Conservation (phyloP, 2,113 vertebrate species). For the Mus pahari region DNA sequence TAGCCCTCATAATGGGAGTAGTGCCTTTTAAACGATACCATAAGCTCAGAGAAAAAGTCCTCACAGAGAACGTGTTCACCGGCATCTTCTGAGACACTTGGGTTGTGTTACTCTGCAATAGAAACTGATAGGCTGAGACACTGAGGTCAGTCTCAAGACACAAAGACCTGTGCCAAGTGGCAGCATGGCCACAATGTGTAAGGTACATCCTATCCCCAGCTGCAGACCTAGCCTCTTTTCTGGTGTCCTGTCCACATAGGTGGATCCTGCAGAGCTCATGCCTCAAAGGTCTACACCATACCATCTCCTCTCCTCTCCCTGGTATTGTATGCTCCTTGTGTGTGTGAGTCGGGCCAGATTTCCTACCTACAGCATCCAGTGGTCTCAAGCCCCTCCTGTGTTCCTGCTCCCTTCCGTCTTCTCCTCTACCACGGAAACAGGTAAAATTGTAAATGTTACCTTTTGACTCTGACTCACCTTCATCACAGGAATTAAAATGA, state of each 20-base stretch:
- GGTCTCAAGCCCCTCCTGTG: rapidly evolving
- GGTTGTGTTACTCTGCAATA: neutral
- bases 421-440: neutral
- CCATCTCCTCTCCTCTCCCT: too few species aligned
- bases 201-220: neutral
- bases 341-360: rapidly evolving
- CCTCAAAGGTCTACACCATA: neutral
- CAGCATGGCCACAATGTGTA: rapidly evolving
- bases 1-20: neutral
- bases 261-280: neutral
- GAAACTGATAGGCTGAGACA: neutral
- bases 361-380: rapidly evolving
- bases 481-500: neutral
- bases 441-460: neutral
- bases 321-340: neutral
- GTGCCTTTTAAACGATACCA: too few species aligned
- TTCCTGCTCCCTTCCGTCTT: neutral
- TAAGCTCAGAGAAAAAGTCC: neutral
- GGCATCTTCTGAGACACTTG: neutral
- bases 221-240: neutral
- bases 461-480: neutral
- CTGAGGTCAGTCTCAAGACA: neutral
- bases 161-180: rapidly evolving
- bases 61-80: neutral
- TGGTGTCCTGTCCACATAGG: neutral